phyloP scores from a whole-genome alignment of 2,888 invertebrate genomes.

The Dasypolia templi region DNA sequence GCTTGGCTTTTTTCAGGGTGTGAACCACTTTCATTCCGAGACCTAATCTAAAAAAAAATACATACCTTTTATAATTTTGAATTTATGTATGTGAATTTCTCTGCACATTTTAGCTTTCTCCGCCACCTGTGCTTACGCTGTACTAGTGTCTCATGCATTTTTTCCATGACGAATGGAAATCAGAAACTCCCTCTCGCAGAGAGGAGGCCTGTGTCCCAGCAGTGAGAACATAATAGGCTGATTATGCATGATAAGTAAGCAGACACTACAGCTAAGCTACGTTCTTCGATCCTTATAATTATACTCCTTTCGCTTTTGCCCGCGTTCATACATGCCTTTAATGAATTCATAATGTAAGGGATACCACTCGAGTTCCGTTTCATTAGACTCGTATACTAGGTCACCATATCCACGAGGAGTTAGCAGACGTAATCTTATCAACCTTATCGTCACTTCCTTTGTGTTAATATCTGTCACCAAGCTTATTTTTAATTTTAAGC shows the following conservation, averaged over 20 bases:
- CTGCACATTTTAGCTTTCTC: not conserved
- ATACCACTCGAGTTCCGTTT: not conserved
- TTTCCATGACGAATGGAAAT: accelerated
- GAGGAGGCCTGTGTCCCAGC: too few relatives aligned
- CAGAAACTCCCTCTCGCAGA: too few relatives aligned
- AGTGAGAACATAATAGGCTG: too few relatives aligned
- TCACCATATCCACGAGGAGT: constrained; percentile 24
- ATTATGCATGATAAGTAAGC: too few relatives aligned
- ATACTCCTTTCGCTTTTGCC: not conserved
- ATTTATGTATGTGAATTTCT: not conserved
- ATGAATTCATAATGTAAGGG: constrained; percentile 15
- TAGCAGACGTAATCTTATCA: constrained; percentile 48
- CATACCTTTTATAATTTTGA: too few relatives aligned
- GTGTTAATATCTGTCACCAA: constrained; percentile 27
- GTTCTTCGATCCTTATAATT: not conserved
- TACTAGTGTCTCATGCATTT: not conserved
- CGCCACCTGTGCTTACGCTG: not conserved
- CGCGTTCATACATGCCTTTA: not conserved
- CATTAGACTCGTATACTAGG: constrained; percentile 22
- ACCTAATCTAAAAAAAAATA: too few relatives aligned
- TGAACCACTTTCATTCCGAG: too few relatives aligned
- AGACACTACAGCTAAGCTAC: too few relatives aligned
- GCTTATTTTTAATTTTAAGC: not conserved
- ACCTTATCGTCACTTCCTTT: constrained; percentile 47
- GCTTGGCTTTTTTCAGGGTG: not conserved